Evolutionary conservation across 2,797 vertebrate genomes (phyloP).

Genomic region (Cercopithecus diana): DNA sequence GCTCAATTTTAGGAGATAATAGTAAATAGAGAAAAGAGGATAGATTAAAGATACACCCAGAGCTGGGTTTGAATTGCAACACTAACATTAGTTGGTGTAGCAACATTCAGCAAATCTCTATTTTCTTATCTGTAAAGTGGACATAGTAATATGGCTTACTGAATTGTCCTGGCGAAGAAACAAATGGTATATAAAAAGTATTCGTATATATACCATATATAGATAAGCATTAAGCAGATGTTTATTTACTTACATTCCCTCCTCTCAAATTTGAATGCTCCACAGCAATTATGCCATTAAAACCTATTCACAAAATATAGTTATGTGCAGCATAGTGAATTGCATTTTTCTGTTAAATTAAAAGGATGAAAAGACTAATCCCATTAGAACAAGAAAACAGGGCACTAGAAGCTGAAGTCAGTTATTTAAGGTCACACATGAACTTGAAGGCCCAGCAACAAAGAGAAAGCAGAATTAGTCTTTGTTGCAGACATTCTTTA

Average conservation of each 20-base stretch:
- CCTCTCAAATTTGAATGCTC: background rate
- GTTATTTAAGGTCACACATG: background rate
- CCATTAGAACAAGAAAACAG: background rate
- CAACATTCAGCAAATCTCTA: background rate
- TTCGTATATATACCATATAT: background rate
- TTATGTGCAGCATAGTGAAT: background rate
- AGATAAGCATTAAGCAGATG: background rate
- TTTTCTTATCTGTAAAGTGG: slow-evolving; percentile 28
- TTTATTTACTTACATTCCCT: background rate
- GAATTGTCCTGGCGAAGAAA: background rate
- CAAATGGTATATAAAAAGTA: background rate
- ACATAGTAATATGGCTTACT: background rate
- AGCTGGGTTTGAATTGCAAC: background rate
- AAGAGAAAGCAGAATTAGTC: background rate
- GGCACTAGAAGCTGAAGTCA: background rate
- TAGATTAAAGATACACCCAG: background rate
- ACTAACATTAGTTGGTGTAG: background rate
- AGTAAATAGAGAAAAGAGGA: background rate
- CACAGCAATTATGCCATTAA: background rate
- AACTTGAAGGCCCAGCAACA: background rate
- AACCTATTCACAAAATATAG: slow-evolving; percentile 16
- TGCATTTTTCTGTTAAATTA: background rate
- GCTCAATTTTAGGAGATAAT: background rate
- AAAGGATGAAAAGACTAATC: background rate
- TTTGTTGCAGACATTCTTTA: background rate